Evolutionary conservation across 2,113 vertebrate species (phyloP).

Genomic region (Nicator chloris): DNA sequence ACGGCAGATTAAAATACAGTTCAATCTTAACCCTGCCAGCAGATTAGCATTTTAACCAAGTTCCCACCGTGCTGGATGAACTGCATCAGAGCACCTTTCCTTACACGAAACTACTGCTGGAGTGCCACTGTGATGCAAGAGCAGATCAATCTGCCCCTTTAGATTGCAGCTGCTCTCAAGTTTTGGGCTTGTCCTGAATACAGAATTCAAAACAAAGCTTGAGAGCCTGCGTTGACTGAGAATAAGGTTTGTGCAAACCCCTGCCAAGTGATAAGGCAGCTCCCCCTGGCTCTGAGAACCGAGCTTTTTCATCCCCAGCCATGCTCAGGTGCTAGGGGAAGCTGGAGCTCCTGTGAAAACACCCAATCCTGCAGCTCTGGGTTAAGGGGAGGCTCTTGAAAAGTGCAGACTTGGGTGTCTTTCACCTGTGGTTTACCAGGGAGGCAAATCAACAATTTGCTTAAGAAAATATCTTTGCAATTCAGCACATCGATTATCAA

Average conservation of each 20-base stretch:
- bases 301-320: background rate
- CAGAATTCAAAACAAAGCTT: background rate
- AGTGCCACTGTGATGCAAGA: background rate
- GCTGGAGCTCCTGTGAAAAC: background rate
- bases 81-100: background rate
- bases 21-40: background rate
- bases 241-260: background rate
- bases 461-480: background rate
- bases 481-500: background rate
- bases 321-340: background rate
- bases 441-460: background rate
- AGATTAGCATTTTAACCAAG: background rate
- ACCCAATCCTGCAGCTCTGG: background rate
- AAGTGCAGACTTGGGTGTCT: background rate
- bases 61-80: background rate
- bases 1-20: background rate
- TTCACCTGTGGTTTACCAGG: background rate
- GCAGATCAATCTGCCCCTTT: conserved; percentile 4
- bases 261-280: background rate
- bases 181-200: conserved; percentile 11
- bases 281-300: background rate
- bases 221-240: background rate
- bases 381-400: background rate
- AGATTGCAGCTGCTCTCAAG: conserved; percentile 2
- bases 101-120: background rate